A percentile compares a stretch with the other conserved stretches of the same genome.
Evolutionary conservation across 2,113 vertebrate genomes (phyloP).

Genomic region (Gorsachius goisagi): DNA sequence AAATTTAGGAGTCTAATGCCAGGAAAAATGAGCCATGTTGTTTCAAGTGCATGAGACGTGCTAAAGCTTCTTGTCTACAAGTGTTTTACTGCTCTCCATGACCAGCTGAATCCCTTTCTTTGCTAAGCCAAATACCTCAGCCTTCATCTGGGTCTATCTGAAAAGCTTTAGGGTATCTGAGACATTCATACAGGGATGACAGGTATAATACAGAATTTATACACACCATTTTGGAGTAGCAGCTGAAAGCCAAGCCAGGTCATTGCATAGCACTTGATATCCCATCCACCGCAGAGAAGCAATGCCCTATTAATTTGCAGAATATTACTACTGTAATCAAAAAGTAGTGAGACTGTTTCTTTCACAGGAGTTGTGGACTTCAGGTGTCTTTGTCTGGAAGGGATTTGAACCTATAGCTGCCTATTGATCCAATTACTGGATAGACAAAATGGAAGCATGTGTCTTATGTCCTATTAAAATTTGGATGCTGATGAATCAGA

Average conservation of each 20-base stretch:
- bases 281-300: background rate
- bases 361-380: background rate
- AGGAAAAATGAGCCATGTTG: background rate
- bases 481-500: background rate
- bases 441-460: background rate
- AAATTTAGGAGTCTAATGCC: background rate
- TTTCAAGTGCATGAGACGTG: background rate
- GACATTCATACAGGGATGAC: background rate
- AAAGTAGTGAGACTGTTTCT: background rate
- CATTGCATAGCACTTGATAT: background rate
- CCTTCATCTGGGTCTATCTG: background rate
- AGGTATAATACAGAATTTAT: conserved; percentile 9
- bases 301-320: background rate
- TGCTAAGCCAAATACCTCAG: background rate
- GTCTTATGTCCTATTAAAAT: background rate
- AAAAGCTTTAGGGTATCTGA: background rate
- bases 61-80: background rate
- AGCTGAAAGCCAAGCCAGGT: background rate
- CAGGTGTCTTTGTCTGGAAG: fast-evolving
- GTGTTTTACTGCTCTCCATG: conserved; percentile 20
- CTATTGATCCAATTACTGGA: too few species aligned
- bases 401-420: background rate
- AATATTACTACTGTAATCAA: background rate
- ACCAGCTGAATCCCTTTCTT: background rate
- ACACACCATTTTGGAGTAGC: background rate